phyloP scores from a whole-genome alignment of 2,888 invertebrate species.

The Trichopoda pennipes region DNA sequence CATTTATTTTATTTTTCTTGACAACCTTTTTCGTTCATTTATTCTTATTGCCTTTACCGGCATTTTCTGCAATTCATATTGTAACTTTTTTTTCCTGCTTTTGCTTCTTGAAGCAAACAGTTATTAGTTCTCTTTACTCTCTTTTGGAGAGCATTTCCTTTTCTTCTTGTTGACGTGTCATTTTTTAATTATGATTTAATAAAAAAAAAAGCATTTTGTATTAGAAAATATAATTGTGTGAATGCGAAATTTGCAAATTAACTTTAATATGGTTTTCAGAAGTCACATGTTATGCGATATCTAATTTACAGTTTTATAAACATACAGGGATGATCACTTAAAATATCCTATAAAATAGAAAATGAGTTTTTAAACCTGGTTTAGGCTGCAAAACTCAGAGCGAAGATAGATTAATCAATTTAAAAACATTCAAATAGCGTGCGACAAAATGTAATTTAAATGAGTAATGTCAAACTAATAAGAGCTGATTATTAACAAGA shows the following conservation, averaged over 20 bases:
- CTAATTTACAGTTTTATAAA: no score
- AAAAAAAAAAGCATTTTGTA: neutral
- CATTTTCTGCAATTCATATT: slow-evolving; percentile 38
- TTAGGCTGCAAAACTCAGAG: no score
- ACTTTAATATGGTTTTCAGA: neutral
- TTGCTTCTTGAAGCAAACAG: no score
- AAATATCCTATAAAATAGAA: no score
- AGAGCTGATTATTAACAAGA: no score
- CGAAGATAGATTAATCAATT: no score
- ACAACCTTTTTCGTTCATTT: slow-evolving; percentile 34
- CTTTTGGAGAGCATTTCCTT: slow-evolving; percentile 2
- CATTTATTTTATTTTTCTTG: neutral
- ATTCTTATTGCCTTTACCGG: slow-evolving; percentile 59
- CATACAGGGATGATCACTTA: no score
- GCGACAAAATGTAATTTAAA: no score
- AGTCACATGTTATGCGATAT: neutral
- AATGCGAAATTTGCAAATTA: neutral
- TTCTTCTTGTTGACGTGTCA: slow-evolving; percentile 72
- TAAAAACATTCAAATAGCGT: no score
- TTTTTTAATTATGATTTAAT: slow-evolving; percentile 43
- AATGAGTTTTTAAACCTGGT: no score
- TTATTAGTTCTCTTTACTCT: neutral
- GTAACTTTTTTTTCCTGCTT: no score
- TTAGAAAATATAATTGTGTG: neutral
- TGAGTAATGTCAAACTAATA: no score